Evolutionary conservation across 2,888 invertebrate genomes (phyloP), one percentile per base, ranked within the genome.

Genomic region (Lacanobia oleracea): DNA sequence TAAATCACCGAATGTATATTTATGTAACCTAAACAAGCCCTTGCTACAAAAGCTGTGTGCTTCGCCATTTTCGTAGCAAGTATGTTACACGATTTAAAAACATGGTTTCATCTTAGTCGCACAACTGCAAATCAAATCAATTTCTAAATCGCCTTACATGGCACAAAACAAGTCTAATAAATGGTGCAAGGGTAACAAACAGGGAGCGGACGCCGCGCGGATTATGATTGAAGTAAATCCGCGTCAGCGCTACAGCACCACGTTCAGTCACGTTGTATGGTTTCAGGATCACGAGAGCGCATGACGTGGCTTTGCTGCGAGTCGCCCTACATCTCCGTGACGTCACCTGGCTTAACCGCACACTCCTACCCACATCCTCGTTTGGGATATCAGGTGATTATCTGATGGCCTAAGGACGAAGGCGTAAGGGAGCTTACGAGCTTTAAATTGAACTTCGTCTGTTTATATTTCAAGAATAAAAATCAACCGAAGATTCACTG

Each of bases 251-350:
- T 68, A 61, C 62, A 72, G 48, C 16, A 59, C 43, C 72, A 69
- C 72, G 65, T 59, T 74, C 23, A 23, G 78, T 65, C 77, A 73
- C 76, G 64, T 81, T 69, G 63, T 80, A 70, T 60, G 76, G 71
- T 94, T 95, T 91, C 91, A 96, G 95, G 85, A 83, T 86, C 76
- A 89, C 93, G 63, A 88, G 91, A 77, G 93, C 93, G 40, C 96
- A 96, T 82, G 96, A 96, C 85, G 91, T 96, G 80, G 94, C 95
- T 23, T 61, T 96, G 71, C 81, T 96, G 60, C 90, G 90, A 77
- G 85, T 95, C 81, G 84, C 84, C 67, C 88, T 90, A 57, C 82
- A 88, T 73, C 82, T 90, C 62, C 75, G 86, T 84, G 89, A 93
- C 79, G 84, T 88, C 76, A 87, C 85, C 23, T 91, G 91, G 91